Evolutionary conservation across 2,888 invertebrate genomes (phyloP).

Genomic region (Tipula helvola): DNA sequence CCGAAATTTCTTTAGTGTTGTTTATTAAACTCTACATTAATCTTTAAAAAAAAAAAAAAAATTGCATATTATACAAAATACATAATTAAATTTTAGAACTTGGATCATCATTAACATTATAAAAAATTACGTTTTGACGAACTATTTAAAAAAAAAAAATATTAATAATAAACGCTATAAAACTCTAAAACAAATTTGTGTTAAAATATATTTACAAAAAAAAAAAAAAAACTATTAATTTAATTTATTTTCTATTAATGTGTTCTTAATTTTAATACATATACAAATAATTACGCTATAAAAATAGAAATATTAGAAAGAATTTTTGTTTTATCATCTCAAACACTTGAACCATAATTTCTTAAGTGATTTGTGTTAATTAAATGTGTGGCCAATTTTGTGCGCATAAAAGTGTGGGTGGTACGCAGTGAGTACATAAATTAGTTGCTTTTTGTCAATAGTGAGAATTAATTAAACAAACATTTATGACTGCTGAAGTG

Average conservation of each 20-base stretch:
- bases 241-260: not conserved
- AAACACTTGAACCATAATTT: not conserved
- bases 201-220: not conserved
- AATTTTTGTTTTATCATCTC: not conserved
- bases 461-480: no score
- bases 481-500: no score
- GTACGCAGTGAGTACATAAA: no score
- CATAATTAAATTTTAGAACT: constrained; percentile 4
- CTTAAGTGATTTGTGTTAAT: not conserved
- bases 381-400: not conserved
- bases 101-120: not conserved
- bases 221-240: not conserved
- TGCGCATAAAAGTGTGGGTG: not conserved
- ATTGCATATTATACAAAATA: not conserved
- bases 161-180: constrained; percentile 4
- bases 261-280: not conserved
- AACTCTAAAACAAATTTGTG: not conserved
- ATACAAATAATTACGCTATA: not conserved
- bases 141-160: not conserved
- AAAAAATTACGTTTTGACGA: not conserved
- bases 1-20: not conserved
- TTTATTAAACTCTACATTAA: not conserved
- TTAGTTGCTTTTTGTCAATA: no score
- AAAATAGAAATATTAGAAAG: not conserved
- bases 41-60: not conserved